A percentile compares a stretch with the other conserved stretches of the same genome.
phyloP scores from a whole-genome alignment of 2,888 invertebrate genomes.

The Andrena bicolor region DNA sequence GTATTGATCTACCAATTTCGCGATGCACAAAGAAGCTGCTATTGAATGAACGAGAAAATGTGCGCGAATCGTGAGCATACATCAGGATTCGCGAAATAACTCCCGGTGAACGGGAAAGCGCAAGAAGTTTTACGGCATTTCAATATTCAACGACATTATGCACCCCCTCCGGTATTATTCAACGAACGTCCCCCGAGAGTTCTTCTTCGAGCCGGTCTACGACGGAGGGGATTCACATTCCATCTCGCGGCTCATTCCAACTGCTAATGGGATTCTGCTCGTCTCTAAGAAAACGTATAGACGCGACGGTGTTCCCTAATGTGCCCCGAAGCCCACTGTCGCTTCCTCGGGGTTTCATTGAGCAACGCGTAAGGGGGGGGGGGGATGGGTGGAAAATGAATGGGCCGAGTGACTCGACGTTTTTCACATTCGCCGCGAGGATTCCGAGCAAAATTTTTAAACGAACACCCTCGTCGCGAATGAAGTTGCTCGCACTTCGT shows the following conservation, averaged over 20 bases:
- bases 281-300: conserved; percentile 25
- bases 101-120: not conserved
- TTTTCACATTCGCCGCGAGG: not conserved
- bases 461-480: not conserved
- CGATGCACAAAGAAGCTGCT: no score
- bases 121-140: conserved; percentile 46
- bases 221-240: conserved; percentile 28
- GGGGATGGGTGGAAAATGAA: conserved; percentile 20
- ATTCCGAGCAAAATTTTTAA: not conserved
- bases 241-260: conserved; percentile 40
- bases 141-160: conserved; percentile 51
- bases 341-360: conserved; percentile 18
- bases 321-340: conserved; percentile 24
- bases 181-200: not conserved
- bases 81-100: not conserved
- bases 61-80: not conserved
- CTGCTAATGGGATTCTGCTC: conserved; percentile 35
- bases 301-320: not conserved
- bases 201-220: conserved; percentile 2
- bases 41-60: no score
- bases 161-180: conserved; percentile 2
- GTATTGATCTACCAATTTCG: no score
- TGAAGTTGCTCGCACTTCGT: not conserved
- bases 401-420: not conserved
- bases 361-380: not conserved